Evolutionary conservation across 2,113 vertebrate genomes (phyloP), one percentile per base, ranked within the genome.

Genomic region (Leucopsar rothschildi): DNA sequence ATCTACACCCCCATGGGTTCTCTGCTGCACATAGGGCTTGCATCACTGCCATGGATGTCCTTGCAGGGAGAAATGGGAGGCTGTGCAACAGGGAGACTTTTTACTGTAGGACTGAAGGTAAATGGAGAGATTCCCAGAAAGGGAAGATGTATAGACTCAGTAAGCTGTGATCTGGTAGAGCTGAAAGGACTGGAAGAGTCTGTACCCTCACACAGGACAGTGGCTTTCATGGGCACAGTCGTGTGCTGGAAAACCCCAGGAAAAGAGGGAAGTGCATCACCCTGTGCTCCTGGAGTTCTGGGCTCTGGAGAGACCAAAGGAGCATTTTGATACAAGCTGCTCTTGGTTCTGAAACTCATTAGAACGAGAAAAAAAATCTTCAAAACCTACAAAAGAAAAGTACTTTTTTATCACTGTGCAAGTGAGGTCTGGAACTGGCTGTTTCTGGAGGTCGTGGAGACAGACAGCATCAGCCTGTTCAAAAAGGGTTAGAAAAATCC

Each of bases 1-100:
- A 78, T 56, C 50, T 4, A 1, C 37, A 27, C 4, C 31, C 0
- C 8, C 4, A 0, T 2, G 22, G 17, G 18, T 82, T 66, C 76
- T 90, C 39, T 87, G 69, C 59, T 10, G 1, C 4, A 6, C 0
- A 1, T 1, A 6, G 53, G 59, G 44, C 15, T 6, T 53, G 42
- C n/a, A 2, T 35, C 6, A 2, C 17, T 79, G 60, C 44, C 49
- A 10, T 28, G 84, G 47, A 31, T 70, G 71, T 63, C 55, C 8
- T 2, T 11, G 52, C 37, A 20, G 42, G 50, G 45, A 85, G 45
- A 52, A 15, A 86, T 27, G n/a, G 15, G 12, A 68, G n/a, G 27
- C 42, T 72, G 10, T 3, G 44, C 39, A 60, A 40, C 5, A 2
- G 44, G 44, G 72, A 87, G 21, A 39, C n/a, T 59, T 76, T 85